Evolutionary conservation across 2,888 invertebrate species (phyloP).

Genomic region (Timandra comae): DNA sequence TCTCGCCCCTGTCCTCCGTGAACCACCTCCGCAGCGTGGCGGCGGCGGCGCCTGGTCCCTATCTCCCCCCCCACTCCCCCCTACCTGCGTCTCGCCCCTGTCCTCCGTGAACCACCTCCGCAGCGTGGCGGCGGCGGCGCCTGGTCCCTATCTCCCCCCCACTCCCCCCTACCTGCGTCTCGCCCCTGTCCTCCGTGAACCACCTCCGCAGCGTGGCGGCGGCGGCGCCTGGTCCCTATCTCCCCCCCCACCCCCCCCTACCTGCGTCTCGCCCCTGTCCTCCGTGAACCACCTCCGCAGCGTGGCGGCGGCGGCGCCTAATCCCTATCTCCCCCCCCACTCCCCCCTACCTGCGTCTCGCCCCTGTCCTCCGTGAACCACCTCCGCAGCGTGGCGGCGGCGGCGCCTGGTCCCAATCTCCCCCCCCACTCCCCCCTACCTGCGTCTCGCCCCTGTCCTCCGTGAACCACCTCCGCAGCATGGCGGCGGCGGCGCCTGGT

Average conservation of each 20-base stretch:
- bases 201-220: constrained; percentile 93
- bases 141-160: constrained; percentile 74
- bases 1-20: constrained; percentile 69
- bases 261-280: no score
- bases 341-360: constrained; percentile 43
- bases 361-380: constrained; percentile 97
- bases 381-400: constrained; percentile 91
- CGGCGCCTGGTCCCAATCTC: constrained; percentile 70
- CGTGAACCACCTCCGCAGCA: no score
- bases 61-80: no score
- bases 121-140: constrained; percentile 87
- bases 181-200: constrained; percentile 94
- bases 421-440: no score
- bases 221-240: constrained; percentile 78
- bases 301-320: no score
- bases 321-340: no score
- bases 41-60: constrained; percentile 91
- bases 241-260: no score
- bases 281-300: no score
- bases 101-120: constrained; percentile 97
- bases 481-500: no score
- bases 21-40: constrained; percentile 90
- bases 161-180: constrained; percentile 32
- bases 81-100: constrained; percentile 75
- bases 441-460: background rate